Evolutionary conservation across 2,113 vertebrate species (phyloP), one percentile per base, ranked within the genome.

Genomic region (Melanostigma gelatinosum): DNA sequence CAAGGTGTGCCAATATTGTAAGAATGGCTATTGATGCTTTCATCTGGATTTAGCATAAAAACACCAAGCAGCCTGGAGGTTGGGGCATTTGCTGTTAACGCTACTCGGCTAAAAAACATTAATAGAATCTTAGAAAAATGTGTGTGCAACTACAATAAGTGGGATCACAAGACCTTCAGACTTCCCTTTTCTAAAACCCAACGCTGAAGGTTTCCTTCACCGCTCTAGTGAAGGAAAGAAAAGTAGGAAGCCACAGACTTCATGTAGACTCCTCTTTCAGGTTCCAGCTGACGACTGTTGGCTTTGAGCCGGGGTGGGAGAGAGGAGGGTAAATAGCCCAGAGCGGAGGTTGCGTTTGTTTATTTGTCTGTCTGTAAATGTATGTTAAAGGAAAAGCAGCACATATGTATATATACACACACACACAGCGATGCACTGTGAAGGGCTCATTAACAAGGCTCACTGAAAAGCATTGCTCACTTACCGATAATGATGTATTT

Each of bases 401-500:
- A 65, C n/a, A n/a, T n/a, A n/a, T n/a, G n/a, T 32, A 34, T 34
- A 54, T 57, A 2, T 15, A 52, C 4, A 60, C 24, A 24, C 24
- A 24, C 24, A 24, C 24, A 24, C 29, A 42, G 54, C 48, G 27
- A 12, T 40, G 6, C 9, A 40, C 18, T 48, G 29, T 64, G 29
- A 76, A 34, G 24, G 7, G 18, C 36, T 48, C 8, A 66, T 70
- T 27, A 42, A 42, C 8, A 54, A 55, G 13, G n/a, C 29, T 74
- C 0, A 4, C 16, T 57, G n/a, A n/a, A 69, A 32, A 64, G 57
- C 24, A 18, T n/a, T n/a, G 57, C 22, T 52, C 83, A 97, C 98
- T 98, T 93, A 99, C 98, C 98, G 63, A 99, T 99, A 91, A 99
- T 99, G 96, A 99, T 99, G 95, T 99, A 99, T 93, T 99, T 99